Base-by-base conservation (phyloP, 2,113 vertebrate genomes). In the Mirza zaza region DNA sequence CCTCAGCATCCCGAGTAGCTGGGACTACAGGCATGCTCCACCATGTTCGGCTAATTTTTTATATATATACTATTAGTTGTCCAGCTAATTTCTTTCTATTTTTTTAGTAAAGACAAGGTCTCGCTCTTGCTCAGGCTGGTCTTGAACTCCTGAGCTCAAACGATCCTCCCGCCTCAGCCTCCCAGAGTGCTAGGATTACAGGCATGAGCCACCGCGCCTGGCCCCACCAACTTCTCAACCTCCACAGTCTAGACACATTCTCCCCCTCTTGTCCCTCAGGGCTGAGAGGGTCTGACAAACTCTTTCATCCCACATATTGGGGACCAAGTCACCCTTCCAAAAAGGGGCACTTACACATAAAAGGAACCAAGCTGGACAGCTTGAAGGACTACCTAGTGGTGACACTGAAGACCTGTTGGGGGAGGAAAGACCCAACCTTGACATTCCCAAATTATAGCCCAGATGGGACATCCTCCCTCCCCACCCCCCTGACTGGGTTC, bases 401-500 rank as follows among this genome's bases (percentile, higher is more conserved):
- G 59, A 68, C 27, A 5, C 68, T 10, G n/a, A 9, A 45, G 70
- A 39, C 65, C 67, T 32, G 5, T 0, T 0, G 21, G 45, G 25
- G 36, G 36, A 14, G 34, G 17, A 14, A 15, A 15, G 63, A 17
- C 34, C 12, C 85, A 8, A 1, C 27, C 90, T 15, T 17, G 17
- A 15, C 39, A 20, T 25, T 25, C 81, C 50, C 34, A 1, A 2
- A 34, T n/a, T 52, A 9, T 0, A 36, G 84, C 70, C 76, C 84
- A 6, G 25, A 36, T 68, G 75, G 4, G 34, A 29, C 0, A 0
- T 3, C 39, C 87, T 25, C 86, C 17, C 13, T 21, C 20, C 67
- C 57, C 9, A 1, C 21, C 57, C 21, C 23, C 50, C 20, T 0
- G 0, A 29, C 2, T 0, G 27, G 67, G 17, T 8, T 61, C 12